Base-by-base conservation (phyloP, 2,797 vertebrate genomes). In the Pangasius sanitwongsei region DNA sequence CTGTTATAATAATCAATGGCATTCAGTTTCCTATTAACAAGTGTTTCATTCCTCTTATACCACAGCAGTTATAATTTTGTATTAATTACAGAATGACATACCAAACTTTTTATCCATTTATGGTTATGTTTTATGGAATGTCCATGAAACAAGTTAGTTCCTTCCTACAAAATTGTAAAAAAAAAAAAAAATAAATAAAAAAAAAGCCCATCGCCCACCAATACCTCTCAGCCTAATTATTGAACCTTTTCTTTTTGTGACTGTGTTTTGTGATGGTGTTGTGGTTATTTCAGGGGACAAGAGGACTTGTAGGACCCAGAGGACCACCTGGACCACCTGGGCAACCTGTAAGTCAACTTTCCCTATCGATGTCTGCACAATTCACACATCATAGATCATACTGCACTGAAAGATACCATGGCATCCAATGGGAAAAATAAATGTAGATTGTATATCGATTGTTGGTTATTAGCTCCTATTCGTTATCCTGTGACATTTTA, bases 251-350 rank as follows among this genome's bases (percentile, higher is more conserved):
- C 4, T 41, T 28, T 44, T 9, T 83, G 11, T 44, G 34, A 13
- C 3, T 61, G 80, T 61, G 9, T 83, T 63, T 83, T 44, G 12
- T 31, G 2, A 84, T 13, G 4, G 13, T 12, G 2, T 74, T 95
- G 72, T 95, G 90, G 92, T 92, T 90, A 93, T 91, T 94, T 85
- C 92, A 99, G 98, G 98, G 98, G 44, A 0, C 92, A 12, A 95
- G 98, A 91, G 98, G 98, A 92, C 94, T 97, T 88, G 94, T 96
- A 0, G 98, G 98, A 69, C 94, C 97, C 0, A 95, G 97, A 83
- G 98, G 98, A 67, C 87, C 96, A 82, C 92, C 96, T 0, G 98
- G 98, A 0, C 91, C 95, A 87, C 95, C 94, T 7, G 98, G 98
- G 89, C 96, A 96, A 74, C 95, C 90, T 90, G 98, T 98, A 94